A percentile compares a stretch with the other conserved stretches of the same genome.
Conservation (phyloP, 2,113 vertebrate genomes). For the Epinephelus moara region DNA sequence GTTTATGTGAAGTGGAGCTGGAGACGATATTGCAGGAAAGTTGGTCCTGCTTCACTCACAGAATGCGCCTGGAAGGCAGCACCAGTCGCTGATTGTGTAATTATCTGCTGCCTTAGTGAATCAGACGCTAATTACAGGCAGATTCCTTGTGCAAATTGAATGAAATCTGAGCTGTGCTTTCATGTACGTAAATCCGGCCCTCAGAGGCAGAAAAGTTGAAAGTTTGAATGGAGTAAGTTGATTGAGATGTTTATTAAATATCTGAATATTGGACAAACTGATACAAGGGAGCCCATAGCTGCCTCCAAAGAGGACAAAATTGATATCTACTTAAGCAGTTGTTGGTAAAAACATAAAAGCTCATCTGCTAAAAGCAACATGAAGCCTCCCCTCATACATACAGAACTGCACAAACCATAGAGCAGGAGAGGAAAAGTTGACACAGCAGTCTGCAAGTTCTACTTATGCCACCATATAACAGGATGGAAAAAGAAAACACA, state of each 20-base stretch:
- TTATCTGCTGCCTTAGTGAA: conserved; percentile 63
- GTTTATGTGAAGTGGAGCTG: conserved; percentile 6
- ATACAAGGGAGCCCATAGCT: not conserved
- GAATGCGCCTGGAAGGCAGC: conserved; percentile 25
- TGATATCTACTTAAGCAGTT: conserved; percentile 8
- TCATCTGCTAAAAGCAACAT: not conserved
- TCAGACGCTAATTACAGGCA: conserved; percentile 55
- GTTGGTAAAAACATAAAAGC: not conserved
- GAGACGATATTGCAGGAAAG: conserved; percentile 3
- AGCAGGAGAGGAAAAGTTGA: conserved; percentile 16
- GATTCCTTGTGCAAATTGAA: conserved; percentile 48
- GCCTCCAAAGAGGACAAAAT: not conserved
- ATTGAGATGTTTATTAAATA: conserved; percentile 26
- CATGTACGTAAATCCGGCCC: conserved; percentile 15
- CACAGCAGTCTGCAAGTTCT: conserved; percentile 1
- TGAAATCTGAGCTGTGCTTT: conserved; percentile 46
- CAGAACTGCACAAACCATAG: not conserved
- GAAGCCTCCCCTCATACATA: not conserved
- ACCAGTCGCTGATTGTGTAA: conserved; percentile 56
- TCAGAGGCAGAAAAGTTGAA: not conserved
- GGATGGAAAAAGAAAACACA: conserved; percentile 20
- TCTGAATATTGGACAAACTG: not conserved
- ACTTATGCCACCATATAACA: conserved; percentile 20
- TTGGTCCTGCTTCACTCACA: conserved; percentile 15
- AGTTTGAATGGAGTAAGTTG: conserved; percentile 26